Base-by-base conservation (phyloP, 2,113 vertebrate species). In the Talpa occidentalis region DNA sequence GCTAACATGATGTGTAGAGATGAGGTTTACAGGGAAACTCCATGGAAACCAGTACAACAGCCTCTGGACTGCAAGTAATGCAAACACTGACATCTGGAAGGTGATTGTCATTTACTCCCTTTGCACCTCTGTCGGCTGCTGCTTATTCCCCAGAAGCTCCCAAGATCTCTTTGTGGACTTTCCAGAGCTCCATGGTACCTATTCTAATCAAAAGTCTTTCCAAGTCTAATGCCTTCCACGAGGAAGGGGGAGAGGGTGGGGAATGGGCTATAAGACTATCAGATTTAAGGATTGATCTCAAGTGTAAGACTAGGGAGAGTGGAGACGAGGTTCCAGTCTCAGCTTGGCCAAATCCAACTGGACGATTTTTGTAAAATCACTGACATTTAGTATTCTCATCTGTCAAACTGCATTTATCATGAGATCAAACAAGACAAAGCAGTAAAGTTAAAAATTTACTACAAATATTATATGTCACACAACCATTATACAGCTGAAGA, bases 401-500 rank as follows among this genome's bases (percentile, higher is more conserved):
- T 79, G 19, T 54, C 69, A 86, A 93, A 49, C 4, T 69, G 22
- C 62, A 52, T 74, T 21, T 89, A 88, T 93, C 88, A 92, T 44
- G 56, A 77, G 21, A 32, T 52, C 54, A 93, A 96, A 42, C 10
- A 81, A 92, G 70, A 88, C 3, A 16, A 89, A 94, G 52, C 86
- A 19, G 3, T 49, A 76, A 94, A 93, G 49, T 78, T 91, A 54
- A 85, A 86, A 69, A 21, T 56, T 93, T 69, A 73, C 11, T 56
- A 60, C 37, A 73, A 89, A 87, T 87, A 44, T 69, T n/a, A 91
- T 32, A 60, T 95, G n/a, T 28, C 78, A 93, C 26, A 56, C 52
- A 86, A 93, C 16, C 78, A 64, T 17, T 72, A 35, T 15, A 67
- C 2, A 88, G 42, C 22, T 79, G 32, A 86, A 93, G 37, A 54